A percentile compares a stretch with the other conserved stretches of the same genome.
Conservation (phyloP, 2,888 invertebrate species). For the Agriopis leucophaearia region DNA sequence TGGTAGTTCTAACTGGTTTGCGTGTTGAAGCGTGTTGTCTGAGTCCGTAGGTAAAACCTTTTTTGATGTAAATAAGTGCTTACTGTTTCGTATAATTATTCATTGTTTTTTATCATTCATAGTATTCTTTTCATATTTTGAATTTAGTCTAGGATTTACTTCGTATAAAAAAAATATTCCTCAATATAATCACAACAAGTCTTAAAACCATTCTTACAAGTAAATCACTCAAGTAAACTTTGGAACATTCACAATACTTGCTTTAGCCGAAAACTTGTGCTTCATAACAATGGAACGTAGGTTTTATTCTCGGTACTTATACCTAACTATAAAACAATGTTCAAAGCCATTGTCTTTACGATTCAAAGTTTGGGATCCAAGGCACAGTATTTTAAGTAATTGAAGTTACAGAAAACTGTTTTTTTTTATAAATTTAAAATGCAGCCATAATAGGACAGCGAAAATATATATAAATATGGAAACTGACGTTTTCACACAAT, state of each 20-base stretch:
- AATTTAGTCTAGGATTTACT: no score
- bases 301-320: constrained; percentile 29
- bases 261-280: constrained; percentile 31
- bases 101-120: no score
- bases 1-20: no score
- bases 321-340: constrained; percentile 37
- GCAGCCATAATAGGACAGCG: no score
- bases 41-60: no score
- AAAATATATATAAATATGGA: no score
- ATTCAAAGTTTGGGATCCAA: constrained; percentile 29
- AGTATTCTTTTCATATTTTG: no score
- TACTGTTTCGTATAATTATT: no score
- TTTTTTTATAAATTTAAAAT: not conserved
- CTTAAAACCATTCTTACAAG: constrained; percentile 9
- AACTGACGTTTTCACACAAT: no score
- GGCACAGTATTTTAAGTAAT: constrained; percentile 32
- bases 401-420: not conserved
- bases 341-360: constrained; percentile 34
- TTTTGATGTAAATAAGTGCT: no score
- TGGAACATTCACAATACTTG: constrained; percentile 27
- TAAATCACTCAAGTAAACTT: constrained; percentile 30
- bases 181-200: constrained; percentile 7
- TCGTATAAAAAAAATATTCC: not conserved
- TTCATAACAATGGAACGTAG: constrained; percentile 31
- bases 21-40: no score